These are phyloP conservation scores for Chloroceryle inda DNA, from an alignment of 2,797 vertebrate genomes.

Conservation along the genomic window DNA sequence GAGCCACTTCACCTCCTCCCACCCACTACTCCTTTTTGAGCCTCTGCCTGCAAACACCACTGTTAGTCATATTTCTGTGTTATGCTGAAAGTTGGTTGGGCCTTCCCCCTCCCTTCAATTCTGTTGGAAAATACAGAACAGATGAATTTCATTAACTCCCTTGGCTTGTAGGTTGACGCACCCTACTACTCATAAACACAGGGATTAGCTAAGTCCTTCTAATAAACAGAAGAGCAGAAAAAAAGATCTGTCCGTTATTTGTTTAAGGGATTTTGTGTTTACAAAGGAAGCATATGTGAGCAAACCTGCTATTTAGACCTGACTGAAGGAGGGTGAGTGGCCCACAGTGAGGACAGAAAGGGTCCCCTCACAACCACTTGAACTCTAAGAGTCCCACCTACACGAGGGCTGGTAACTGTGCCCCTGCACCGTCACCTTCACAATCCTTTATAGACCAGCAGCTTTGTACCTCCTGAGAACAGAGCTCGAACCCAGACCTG, in stretches of 20 bases:
- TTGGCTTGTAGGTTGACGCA: conserved; percentile 62
- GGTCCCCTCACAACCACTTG: background rate
- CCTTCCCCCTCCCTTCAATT: background rate
- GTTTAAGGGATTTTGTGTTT: conserved; percentile 67
- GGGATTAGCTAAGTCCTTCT: conserved; percentile 66
- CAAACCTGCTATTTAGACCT: conserved; percentile 37
- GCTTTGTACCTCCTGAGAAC: background rate
- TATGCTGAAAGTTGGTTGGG: background rate
- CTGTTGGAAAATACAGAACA: conserved; percentile 62
- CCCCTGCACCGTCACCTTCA: background rate
- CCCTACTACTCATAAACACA: conserved; percentile 64
- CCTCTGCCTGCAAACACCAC: conserved; percentile 42
- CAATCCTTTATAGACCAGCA: background rate
- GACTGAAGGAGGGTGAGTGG: background rate
- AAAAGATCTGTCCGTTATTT: conserved; percentile 54
- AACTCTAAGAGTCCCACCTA: background rate
- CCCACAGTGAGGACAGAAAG: background rate
- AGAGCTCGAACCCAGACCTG: background rate
- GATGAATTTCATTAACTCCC: conserved; percentile 72
- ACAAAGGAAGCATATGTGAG: conserved; percentile 45
- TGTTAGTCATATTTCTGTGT: conserved; percentile 25
- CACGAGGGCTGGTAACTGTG: background rate
- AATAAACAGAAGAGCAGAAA: conserved; percentile 66
- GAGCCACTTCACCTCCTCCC: conserved; percentile 26
- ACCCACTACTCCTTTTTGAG: background rate